Evolutionary conservation across 2,888 invertebrate genomes (phyloP), one percentile per base, ranked within the genome.

Genomic region (Hesperia comma): DNA sequence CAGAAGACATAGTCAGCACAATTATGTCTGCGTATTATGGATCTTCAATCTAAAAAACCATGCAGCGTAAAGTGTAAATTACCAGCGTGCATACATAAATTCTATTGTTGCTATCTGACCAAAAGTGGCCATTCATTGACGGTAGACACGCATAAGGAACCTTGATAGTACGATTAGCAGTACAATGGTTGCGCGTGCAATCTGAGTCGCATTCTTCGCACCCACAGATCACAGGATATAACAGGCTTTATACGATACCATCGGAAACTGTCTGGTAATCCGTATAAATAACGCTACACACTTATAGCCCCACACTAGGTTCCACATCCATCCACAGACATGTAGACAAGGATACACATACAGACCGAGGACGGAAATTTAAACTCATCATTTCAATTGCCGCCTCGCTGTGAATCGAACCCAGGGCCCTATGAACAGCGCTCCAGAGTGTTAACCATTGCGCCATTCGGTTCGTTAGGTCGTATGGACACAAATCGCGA

Each of bases 91-190:
- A 15, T 49, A 49, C 63, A 63, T 63, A 64, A 58, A 53, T 58
- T 49, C 49, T 49, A 49, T 49, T 51, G 58, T 33, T 21, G 41
- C 32, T 63, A 63, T 63, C 57, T 49, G 8, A 40, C 40, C 63
- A 32, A 64, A 64, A 64, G 49, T 57, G 21, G 63, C 33, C 32
- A 53, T 64, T 64, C 64, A 64, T 58, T 64, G 64, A 57, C 57
- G 17, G 49, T 26, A 57, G 53, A 53, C 58, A 64, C 64, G 64
- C 58, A 64, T 43, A 60, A 63, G 68, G 60, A 58, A 68, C 64
- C 54, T 68, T 68, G 64, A 64, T 68, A 64, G 63, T 63, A 61
- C 37, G 68, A 67, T 72, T 70, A 69, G 55, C 69, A 64, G 69
- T 53, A 66, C 69, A 67, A 70, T 63, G 61, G 56, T 37, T 51